phyloP scores from a whole-genome alignment of 1,140 invertebrate genomes.

The Pachyrhynchus sulphureomaculatus region DNA sequence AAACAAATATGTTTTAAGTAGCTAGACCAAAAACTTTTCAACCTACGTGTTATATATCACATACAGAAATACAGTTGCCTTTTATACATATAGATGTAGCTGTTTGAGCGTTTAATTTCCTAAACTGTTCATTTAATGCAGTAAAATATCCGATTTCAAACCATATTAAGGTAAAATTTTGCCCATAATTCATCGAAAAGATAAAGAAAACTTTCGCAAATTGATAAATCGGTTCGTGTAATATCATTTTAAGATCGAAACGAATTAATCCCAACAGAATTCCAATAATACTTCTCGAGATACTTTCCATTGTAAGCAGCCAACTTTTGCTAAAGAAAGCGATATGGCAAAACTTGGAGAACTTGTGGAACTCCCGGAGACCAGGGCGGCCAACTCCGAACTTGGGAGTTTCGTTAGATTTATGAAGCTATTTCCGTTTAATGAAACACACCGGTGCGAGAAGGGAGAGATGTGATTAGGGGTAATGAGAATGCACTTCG shows the following conservation, averaged over 20 bases:
- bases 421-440: conserved; percentile 35
- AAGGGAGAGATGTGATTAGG: conserved; percentile 24
- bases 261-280: conserved; percentile 33
- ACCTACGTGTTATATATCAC: too few species aligned
- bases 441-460: conserved; percentile 26
- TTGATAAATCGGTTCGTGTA: conserved; percentile 30
- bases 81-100: too few species aligned
- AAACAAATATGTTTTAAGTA: too few species aligned
- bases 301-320: conserved; percentile 29
- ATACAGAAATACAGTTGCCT: too few species aligned
- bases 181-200: too few species aligned
- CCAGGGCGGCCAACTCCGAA: conserved; percentile 14
- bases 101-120: too few species aligned
- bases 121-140: too few species aligned
- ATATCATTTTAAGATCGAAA: conserved; percentile 31
- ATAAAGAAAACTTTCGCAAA: conserved; percentile 20
- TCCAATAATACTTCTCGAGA: conserved; percentile 31
- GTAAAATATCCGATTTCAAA: too few species aligned
- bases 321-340: conserved; percentile 16
- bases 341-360: conserved; percentile 22
- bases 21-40: too few species aligned
- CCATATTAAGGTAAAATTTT: too few species aligned
- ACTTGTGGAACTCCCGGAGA: conserved; percentile 11
- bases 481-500: conserved; percentile 31
- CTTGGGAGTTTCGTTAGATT: conserved; percentile 24